Percentiles rank a stretch among this genome's conserved stretches.
Evolutionary conservation across 1,140 invertebrate species (phyloP).

Genomic region (Pectinophora gossypiella): DNA sequence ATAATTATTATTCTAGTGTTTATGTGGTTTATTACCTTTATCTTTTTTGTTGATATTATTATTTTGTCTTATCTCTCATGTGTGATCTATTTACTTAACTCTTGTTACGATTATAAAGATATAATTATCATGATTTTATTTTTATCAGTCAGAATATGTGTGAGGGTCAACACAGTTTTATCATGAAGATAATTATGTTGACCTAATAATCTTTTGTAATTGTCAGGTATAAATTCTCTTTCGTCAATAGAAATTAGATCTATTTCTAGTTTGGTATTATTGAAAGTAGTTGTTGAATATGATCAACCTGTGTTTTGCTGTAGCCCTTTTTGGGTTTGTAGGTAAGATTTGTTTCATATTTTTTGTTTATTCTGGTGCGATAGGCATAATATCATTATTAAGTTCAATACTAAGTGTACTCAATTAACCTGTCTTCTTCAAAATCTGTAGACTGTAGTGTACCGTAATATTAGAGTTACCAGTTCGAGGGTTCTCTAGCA

Average conservation of each 20-base stretch:
- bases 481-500: neutral
- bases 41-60: neutral
- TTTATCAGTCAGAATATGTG: constrained; percentile 50
- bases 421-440: too few relatives aligned
- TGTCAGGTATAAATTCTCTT: constrained; percentile 38
- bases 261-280: constrained; percentile 28
- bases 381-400: too few relatives aligned
- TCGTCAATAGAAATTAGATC: constrained; percentile 7
- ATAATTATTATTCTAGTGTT: too few relatives aligned
- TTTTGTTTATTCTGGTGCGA: neutral
- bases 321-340: constrained; percentile 29
- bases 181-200: constrained; percentile 46
- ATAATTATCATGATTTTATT: neutral
- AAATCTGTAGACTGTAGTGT: too few relatives aligned
- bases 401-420: too few relatives aligned
- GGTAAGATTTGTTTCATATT: constrained; percentile 22
- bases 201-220: constrained; percentile 50
- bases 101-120: neutral
- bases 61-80: neutral
- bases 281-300: constrained; percentile 24
- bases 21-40: too few relatives aligned
- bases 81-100: neutral
- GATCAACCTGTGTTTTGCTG: constrained; percentile 26
- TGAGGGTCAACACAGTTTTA: constrained; percentile 43
- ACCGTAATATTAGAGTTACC: neutral